Base-by-base conservation (phyloP, 1,140 invertebrate genomes). In the Stenopsyche tienmushanensis region DNA sequence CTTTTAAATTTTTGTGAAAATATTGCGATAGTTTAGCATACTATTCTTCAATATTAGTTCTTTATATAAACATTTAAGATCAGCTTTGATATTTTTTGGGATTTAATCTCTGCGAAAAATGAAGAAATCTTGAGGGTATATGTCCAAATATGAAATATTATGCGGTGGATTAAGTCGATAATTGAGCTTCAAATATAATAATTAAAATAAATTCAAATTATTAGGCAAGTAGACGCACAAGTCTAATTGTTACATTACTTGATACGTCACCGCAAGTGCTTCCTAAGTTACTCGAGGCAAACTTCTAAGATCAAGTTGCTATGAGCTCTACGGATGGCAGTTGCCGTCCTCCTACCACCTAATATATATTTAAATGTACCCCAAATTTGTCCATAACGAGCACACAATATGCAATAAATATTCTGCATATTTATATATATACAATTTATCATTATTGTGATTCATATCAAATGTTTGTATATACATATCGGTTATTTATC, bases 221-320 rank as follows among this genome's bases (percentile, higher is more conserved):
- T n/a, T n/a, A n/a, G n/a, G n/a, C n/a, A n/a, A n/a, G n/a, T 25
- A 41, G 54, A 29, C 67, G 67, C 67, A 69, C 1, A 23, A 13
- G 25, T 45, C 59, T 44, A 10, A 45, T 24, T 25, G 47, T 29
- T 66, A 66, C 68, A 66, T 70, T 70, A 66, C 68, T 70, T 70
- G 64, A 70, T 70, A 57, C 68, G 64, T 66, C 55, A 70, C 68
- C 68, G 41, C 68, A 70, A 70, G 60, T 66, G 68, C 68, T 70
- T 26, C 62, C 64, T 70, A 70, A 70, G 64, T 70, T 70, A 70
- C 54, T 64, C 21, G 44, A 44, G 60, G 39, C 44, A 64, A 70
- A 70, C 53, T 70, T 52, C 25, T 59, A 70, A 70, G 68, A 70
- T 70, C 68, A 70, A 70, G 68, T 70, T 66, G 68, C 59, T 66